Evolutionary conservation across 2,888 invertebrate genomes (phyloP).

Genomic region (Dryobotodes eremita): DNA sequence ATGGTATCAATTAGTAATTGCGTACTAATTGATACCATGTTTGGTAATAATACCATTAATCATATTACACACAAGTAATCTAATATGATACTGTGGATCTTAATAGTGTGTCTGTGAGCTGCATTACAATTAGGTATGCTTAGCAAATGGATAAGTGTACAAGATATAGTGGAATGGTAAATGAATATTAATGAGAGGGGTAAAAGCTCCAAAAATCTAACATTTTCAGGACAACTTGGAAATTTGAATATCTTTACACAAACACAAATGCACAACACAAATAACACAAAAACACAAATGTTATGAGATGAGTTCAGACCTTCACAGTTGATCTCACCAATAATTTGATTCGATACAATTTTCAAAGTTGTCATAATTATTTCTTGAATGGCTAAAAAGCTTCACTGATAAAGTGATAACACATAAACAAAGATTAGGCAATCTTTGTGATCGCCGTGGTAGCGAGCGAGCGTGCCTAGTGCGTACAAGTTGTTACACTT

Average conservation of each 20-base stretch:
- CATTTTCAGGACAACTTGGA: not conserved
- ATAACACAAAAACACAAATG: too few relatives aligned
- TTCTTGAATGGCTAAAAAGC: not conserved
- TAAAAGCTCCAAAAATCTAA: not conserved
- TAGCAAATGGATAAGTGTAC: not conserved
- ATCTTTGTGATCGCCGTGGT: not conserved
- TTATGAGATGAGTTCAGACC: not conserved
- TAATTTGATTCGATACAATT: not conserved
- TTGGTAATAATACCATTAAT: conserved; percentile 31
- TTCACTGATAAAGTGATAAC: too few relatives aligned
- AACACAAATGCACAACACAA: too few relatives aligned
- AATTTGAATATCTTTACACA: not conserved
- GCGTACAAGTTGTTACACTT: conserved; percentile 30
- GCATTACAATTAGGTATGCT: conserved; percentile 26
- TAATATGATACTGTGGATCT: conserved; percentile 9
- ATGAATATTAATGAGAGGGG: too few relatives aligned
- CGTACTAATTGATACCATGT: conserved; percentile 39
- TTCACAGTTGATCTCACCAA: not conserved
- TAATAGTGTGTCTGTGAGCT: conserved; percentile 28
- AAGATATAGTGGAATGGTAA: not conserved
- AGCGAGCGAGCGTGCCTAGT: conserved; percentile 15
- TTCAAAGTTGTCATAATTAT: not conserved
- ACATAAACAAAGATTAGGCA: conserved; percentile 20
- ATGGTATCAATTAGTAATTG: conserved; percentile 28
- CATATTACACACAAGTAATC: conserved; percentile 6